Evolutionary conservation across 2,888 invertebrate genomes (phyloP).

Genomic region (Pemphredon lugubris): DNA sequence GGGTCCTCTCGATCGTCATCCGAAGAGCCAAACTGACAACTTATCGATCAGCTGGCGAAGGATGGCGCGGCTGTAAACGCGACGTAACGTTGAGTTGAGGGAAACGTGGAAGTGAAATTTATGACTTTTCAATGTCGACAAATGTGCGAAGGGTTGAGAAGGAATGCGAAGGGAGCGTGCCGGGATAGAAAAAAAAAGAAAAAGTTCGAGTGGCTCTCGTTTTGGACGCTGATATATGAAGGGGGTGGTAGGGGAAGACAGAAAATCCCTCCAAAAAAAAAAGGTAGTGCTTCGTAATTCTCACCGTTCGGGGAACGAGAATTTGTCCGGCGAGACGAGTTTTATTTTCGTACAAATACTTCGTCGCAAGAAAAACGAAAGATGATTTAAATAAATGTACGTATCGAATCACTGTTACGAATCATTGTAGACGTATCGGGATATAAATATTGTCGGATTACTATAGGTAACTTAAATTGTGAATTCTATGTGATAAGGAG

Average conservation of each 20-base stretch:
- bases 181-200: background rate
- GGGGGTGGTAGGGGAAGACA: background rate
- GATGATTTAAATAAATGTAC: background rate
- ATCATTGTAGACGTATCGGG: background rate
- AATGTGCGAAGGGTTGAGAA: background rate
- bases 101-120: background rate
- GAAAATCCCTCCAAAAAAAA: background rate
- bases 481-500: too few species aligned
- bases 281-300: background rate
- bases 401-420: background rate
- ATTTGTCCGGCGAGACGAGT: background rate
- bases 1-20: too few species aligned
- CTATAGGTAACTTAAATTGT: too few species aligned
- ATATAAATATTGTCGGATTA: too few species aligned
- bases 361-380: background rate
- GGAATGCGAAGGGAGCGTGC: background rate
- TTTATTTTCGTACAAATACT: slow-evolving; percentile 6
- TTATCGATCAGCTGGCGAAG: too few species aligned
- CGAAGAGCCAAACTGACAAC: too few species aligned
- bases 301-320: background rate
- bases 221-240: background rate
- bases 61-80: background rate
- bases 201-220: background rate
- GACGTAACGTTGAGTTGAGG: background rate
- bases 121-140: slow-evolving; percentile 21